Conservation (phyloP, 2,113 vertebrate genomes). For the Indicator maculatus region DNA sequence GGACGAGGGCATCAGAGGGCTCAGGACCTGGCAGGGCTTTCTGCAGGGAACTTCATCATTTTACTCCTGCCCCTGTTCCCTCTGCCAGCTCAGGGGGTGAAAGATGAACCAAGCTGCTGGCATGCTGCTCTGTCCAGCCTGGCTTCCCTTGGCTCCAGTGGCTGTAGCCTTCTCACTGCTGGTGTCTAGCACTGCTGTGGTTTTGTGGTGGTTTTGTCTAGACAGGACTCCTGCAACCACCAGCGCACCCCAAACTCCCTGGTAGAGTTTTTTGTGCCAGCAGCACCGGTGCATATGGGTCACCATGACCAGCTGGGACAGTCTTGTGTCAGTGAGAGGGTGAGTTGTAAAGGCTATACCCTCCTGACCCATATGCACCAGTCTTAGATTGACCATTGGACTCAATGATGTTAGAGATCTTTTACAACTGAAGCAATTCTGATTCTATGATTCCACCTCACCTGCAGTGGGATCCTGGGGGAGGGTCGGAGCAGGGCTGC, state of each 20-base stretch:
- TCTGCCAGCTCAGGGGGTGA: neutral
- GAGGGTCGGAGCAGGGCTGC: neutral
- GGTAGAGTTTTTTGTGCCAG: neutral
- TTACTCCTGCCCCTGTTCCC: neutral
- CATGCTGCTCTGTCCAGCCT: neutral
- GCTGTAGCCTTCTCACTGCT: neutral
- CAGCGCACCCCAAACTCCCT: neutral
- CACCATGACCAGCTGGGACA: neutral
- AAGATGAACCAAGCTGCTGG: neutral
- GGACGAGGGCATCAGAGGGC: neutral
- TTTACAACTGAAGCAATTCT: no score
- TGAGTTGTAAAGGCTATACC: neutral
- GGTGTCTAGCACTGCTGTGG: no score
- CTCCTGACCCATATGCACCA: neutral
- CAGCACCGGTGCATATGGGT: neutral
- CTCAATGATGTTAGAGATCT: no score
- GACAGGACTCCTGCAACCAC: neutral
- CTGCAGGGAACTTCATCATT: rapidly evolving
- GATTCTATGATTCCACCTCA: no score
- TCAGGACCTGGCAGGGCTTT: neutral
- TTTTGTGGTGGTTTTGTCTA: neutral
- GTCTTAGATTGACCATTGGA: no score
- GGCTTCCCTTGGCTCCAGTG: neutral
- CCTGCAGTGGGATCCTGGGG: neutral
- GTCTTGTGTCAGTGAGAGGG: neutral